Evolutionary conservation across 2,113 vertebrate species (phyloP), one percentile per base, ranked within the genome.

Genomic region (Acrocephalus kingi): DNA sequence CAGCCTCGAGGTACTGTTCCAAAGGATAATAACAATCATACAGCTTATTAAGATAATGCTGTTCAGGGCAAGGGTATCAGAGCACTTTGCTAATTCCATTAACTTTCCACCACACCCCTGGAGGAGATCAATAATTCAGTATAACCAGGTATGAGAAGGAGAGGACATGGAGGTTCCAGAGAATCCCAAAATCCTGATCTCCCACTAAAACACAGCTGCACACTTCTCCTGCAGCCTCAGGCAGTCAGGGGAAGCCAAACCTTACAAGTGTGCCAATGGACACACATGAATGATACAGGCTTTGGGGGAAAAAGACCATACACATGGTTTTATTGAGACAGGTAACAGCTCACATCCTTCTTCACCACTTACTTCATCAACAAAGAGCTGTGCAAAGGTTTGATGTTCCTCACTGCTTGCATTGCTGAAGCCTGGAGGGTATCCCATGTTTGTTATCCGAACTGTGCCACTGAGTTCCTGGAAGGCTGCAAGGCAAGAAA

Each of bases 321-420:
- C 9, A 8, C 0, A 0, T 33, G 27, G 19, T 51, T 93, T 88
- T 63, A 45, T 3, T 41, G 62, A 78, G 76, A 20, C 7, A 2
- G 1, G 23, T 27, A 64, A 56, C 39, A 43, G 37, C 14, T 41
- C 51, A 67, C 1, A 0, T 52, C 37, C 67, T 87, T 59, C n/a
- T 54, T 17, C 80, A 41, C 12, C 28, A 93, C 97, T 95, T 75
- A 99, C 99, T 98, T 96, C 97, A 49, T 93, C 51, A n/a, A 74
- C 55, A 92, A 99, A 97, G 7, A 94, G 95, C 30, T 41, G 59
- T 8, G 94, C 97, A 80, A 99, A 98, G n/a, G 93, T 91, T 45
- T 27, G 96, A 83, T 98, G 98, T 48, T 98, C 98, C 85, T 92
- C 67, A 89, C 98, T 99, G 97, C 97, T 98, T 7, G 73, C 6